phyloP scores from a whole-genome alignment of 2,888 invertebrate genomes.

The Cheilosia vernalis region DNA sequence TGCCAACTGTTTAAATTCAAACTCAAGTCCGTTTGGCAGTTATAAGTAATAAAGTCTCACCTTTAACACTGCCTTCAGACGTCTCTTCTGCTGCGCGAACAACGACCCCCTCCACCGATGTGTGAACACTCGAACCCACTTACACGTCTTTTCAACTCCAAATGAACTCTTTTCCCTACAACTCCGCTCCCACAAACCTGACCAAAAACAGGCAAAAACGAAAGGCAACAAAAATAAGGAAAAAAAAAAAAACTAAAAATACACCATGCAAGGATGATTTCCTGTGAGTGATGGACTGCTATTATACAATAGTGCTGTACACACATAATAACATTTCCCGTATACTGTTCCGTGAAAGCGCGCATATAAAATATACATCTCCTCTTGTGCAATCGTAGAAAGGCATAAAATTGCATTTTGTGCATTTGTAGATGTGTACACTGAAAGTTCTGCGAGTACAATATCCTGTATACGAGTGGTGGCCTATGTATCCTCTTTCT shows the following conservation, averaged over 20 bases:
- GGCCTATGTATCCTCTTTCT: conserved; percentile 62
- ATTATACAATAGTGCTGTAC: conserved; percentile 57
- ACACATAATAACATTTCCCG: conserved; percentile 12
- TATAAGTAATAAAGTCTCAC: no score
- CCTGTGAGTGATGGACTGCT: conserved; percentile 66
- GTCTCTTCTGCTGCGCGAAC: no score
- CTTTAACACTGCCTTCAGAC: no score
- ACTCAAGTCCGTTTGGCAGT: no score
- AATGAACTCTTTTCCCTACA: conserved; percentile 36
- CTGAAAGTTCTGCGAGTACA: conserved; percentile 67
- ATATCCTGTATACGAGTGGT: conserved; percentile 64
- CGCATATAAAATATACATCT: background rate
- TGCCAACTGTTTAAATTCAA: no score
- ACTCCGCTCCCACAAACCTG: conserved; percentile 23
- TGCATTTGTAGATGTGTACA: conserved; percentile 58
- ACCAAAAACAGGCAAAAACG: conserved; percentile 22
- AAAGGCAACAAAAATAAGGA: background rate
- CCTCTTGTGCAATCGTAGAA: background rate
- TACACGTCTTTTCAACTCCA: conserved; percentile 17
- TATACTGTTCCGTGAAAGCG: conserved; percentile 10
- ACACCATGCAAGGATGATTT: conserved; percentile 61
- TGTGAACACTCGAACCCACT: no score
- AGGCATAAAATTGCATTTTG: conserved; percentile 67
- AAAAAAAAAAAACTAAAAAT: background rate
- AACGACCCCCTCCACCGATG: no score